A percentile compares a stretch with the other conserved stretches of the same genome.
Evolutionary conservation across 2,113 vertebrate species (phyloP).

Genomic region (Blennius ocellaris): DNA sequence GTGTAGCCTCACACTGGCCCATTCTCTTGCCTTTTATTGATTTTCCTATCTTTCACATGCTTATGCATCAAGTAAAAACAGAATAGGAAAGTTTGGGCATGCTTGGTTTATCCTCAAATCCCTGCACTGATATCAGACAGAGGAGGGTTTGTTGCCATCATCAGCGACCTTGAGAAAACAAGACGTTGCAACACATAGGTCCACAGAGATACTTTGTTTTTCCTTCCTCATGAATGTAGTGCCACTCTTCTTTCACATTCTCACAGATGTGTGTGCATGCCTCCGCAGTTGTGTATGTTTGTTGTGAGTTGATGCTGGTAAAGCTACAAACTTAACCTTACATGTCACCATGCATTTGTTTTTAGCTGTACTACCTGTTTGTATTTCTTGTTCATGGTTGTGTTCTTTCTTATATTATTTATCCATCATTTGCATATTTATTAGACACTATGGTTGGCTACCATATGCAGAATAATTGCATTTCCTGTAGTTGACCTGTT

Average conservation of each 20-base stretch:
- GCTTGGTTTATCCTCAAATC: conserved; percentile 61
- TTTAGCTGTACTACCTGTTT: neutral
- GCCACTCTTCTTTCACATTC: conserved; percentile 36
- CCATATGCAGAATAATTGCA: neutral
- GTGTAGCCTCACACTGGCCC: conserved; percentile 35
- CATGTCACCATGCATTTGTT: neutral
- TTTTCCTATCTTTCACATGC: conserved; percentile 74
- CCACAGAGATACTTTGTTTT: conserved; percentile 68
- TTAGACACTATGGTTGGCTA: neutral
- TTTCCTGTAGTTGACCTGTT: conserved; percentile 20
- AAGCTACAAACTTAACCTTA: conserved; percentile 29
- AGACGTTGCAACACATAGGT: conserved; percentile 49
- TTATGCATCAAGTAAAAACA: conserved; percentile 72
- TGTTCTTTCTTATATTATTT: conserved; percentile 28
- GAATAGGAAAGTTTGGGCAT: conserved; percentile 62
- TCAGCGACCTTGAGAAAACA: conserved; percentile 74
- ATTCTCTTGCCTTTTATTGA: conserved; percentile 70
- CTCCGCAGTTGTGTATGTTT: neutral
- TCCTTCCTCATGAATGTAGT: conserved; percentile 50
- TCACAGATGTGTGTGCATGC: conserved; percentile 30
- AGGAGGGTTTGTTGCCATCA: conserved; percentile 61
- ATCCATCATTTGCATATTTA: conserved; percentile 37
- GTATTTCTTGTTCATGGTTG: conserved; percentile 12
- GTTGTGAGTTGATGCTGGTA: neutral
- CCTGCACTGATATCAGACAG: conserved; percentile 56